Evolutionary conservation across 2,888 invertebrate species (phyloP), one percentile per base, ranked within the genome.

Genomic region (Melieria picta): DNA sequence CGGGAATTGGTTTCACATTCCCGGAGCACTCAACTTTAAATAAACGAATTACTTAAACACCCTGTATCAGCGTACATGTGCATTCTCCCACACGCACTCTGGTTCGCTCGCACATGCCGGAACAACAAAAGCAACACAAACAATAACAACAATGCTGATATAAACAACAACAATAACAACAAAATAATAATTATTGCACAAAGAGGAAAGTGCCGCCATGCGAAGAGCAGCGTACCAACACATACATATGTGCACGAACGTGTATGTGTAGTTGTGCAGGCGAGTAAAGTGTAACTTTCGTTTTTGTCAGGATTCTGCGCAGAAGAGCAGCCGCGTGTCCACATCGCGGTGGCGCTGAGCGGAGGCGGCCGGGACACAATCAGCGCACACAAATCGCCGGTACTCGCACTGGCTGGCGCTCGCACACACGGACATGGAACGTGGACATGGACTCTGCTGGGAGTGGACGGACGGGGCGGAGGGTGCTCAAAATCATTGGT

Each of bases 401-500:
- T 63, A 55, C 48, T 30, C 30, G 30, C 30, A 30, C 30, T 30
- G 30, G 30, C 60, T 67, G 57, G 62, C 48, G 52, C 46, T 52
- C 13, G 45, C 13, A 47, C 42, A 65, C 68, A 70, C 61, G 46
- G 55, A 56, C 42, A 50, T 50, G 47, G 30, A 43, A 47, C 58
- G 42, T 13, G 42, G 56, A 16, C 46, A 46, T 13, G 30, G 47
- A 7, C 5, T 13, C 58, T 57, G 43, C 48, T 57, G 48, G 58
- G 58, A 47, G 5, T 67, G 72, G 74, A 68, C 65, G 71, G 75
- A 60, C 46, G 52, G 42, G 55, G 10, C 6, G 46, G 13, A 55
- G 6, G 64, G 58, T 45, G 57, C 65, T 61, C 30, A 43, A 69
- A 75, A 71, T 71, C 75, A 74, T 75, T 75, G 75, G 77, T 74